Evolutionary conservation across 2,113 vertebrate genomes (phyloP), one percentile per base, ranked within the genome.

Genomic region (Cygnus atratus): DNA sequence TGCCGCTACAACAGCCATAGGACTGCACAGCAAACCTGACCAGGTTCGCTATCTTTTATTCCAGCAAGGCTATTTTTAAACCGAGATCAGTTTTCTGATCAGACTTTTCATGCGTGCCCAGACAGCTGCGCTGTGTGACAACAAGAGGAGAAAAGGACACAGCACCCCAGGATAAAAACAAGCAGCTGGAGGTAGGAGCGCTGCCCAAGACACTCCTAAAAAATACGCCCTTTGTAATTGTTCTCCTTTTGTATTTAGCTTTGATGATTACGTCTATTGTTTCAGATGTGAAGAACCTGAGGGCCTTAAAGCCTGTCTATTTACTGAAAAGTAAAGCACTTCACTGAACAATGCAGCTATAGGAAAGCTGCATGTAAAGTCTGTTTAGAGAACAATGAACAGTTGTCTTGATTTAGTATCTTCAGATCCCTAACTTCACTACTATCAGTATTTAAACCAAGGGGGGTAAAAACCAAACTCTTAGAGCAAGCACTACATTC

Each of bases 11-110:
- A 62, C 35, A 88, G 50, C 24, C 31, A 17, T 0, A 4, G 46
- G 46, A 93, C 43, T 25, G 41, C 62, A 61, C 26, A 43, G 58
- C 29, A 54, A 87, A 79, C 28, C 54, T 31, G 1, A 33, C 10
- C 2, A 3, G 6, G 50, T 73, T 71, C 31, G 28, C 55, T 63
- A 11, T 15, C 63, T 81, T 90, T 46, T 93, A 79, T 84, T 90
- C 63, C 88, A 95, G 28, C 17, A 11, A 7, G 29, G 65, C 46
- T 95, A 84, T 88, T 93, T 93, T 93, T 87, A 92, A 90, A 81
- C 57, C 11, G 10, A 9, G 65, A 71, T 75, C 83, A n/a, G 41
- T 74, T 90, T 93, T 74, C 91, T 78, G 73, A 52, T 57, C 29
- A 55, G 67, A 25, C 31, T 66, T 39, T 14, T 81, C 15, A 0